Evolutionary conservation across 2,113 vertebrate species (phyloP).

Genomic region (Haplochromis burtoni): DNA sequence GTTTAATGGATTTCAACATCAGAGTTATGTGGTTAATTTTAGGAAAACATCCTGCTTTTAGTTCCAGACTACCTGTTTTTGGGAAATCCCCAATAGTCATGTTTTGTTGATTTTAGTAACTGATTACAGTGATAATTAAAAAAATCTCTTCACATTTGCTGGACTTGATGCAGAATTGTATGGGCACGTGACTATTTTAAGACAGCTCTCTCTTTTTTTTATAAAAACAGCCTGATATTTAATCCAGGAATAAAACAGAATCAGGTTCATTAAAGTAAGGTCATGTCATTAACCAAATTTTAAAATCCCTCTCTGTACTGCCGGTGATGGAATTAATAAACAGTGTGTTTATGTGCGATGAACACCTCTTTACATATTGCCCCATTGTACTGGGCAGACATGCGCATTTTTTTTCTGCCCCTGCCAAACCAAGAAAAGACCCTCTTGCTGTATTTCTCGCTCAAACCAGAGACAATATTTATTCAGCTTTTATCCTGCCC

Average conservation of each 20-base stretch:
- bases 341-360: not conserved
- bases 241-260: not conserved
- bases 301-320: not conserved
- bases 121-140: not conserved
- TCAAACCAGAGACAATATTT: constrained; percentile 36
- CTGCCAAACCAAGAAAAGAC: not conserved
- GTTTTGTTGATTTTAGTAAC: not conserved
- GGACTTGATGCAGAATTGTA: not conserved
- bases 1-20: not conserved
- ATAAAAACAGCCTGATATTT: not conserved
- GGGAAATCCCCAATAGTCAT: not conserved
- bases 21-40: not conserved
- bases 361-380: not conserved
- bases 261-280: not conserved
- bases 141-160: not conserved
- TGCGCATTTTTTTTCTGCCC: not conserved
- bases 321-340: not conserved
- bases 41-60: not conserved
- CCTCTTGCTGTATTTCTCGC: not conserved
- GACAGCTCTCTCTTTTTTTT: not conserved
- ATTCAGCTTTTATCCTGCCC: constrained; percentile 33
- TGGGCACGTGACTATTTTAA: not conserved
- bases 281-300: not conserved
- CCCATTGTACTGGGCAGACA: not conserved
- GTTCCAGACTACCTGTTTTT: not conserved